Conservation (phyloP, 2,888 invertebrate species). For the Choreutis nemorana region DNA sequence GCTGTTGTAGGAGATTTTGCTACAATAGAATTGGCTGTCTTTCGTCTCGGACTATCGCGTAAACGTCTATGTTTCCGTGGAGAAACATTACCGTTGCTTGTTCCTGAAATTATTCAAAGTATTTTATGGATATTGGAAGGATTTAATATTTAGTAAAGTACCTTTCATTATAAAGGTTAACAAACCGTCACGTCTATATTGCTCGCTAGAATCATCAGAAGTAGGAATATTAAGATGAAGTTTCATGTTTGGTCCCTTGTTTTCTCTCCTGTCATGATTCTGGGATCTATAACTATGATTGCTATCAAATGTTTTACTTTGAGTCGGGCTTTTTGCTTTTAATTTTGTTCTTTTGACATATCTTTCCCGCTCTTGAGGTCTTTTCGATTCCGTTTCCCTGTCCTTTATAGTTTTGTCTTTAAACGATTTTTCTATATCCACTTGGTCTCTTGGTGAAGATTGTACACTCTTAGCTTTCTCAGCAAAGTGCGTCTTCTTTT, state of each 20-base stretch:
- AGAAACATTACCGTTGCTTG: slow-evolving; percentile 57
- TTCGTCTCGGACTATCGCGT: slow-evolving; percentile 72
- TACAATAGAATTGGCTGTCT: slow-evolving; percentile 60
- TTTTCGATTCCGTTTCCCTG: slow-evolving; percentile 40
- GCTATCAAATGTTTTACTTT: slow-evolving; percentile 39
- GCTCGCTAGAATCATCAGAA: slow-evolving; percentile 69
- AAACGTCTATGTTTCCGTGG: slow-evolving; percentile 69
- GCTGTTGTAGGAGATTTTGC: slow-evolving; percentile 63
- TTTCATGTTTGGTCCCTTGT: slow-evolving; percentile 56
- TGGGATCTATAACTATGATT: slow-evolving; percentile 36
- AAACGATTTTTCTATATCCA: slow-evolving; percentile 44
- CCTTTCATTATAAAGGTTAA: not conserved
- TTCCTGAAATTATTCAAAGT: too few species aligned
- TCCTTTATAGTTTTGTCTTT: slow-evolving; percentile 48
- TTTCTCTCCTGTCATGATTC: slow-evolving; percentile 60
- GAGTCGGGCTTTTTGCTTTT: slow-evolving; percentile 58
- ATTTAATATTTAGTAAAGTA: too few species aligned
- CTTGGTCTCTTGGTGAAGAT: slow-evolving; percentile 45
- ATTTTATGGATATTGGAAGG: too few species aligned
- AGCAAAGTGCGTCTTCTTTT: slow-evolving; percentile 57
- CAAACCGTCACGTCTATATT: slow-evolving; percentile 54
- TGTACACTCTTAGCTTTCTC: slow-evolving; percentile 52
- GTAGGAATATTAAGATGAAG: slow-evolving; percentile 65
- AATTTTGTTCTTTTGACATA: slow-evolving; percentile 55
- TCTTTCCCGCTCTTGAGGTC: slow-evolving; percentile 51